These are phyloP conservation scores for Carduelis carduelis DNA, from an alignment of 2,797 vertebrate genomes.

Conservation along the genomic window DNA sequence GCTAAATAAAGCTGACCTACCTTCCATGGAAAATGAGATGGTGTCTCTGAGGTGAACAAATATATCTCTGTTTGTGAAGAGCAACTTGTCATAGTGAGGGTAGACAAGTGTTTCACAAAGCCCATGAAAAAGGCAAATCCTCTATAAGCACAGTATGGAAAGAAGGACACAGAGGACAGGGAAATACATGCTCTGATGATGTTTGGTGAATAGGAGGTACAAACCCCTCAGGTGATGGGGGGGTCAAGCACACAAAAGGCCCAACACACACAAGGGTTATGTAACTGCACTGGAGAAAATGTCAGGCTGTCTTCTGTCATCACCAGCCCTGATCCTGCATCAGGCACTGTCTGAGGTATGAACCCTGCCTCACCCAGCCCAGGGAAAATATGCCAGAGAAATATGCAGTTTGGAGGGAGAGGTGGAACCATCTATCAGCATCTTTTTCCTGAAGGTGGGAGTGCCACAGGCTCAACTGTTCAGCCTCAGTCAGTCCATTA, in stretches of 20 bases:
- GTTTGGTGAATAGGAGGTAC: neutral
- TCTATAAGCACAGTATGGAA: neutral
- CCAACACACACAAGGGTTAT: accelerated
- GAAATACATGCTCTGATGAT: neutral
- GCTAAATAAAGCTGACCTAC: neutral
- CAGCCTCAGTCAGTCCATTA: neutral
- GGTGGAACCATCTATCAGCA: neutral
- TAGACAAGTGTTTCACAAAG: neutral
- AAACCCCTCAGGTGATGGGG: neutral
- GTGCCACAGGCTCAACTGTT: neutral
- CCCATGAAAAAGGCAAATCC: neutral
- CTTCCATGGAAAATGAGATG: neutral
- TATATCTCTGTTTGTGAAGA: neutral
- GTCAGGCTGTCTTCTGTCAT: neutral
- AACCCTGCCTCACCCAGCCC: neutral
- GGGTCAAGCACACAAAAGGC: neutral
- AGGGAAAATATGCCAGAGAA: neutral
- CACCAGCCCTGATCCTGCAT: neutral
- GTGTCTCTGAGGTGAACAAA: neutral
- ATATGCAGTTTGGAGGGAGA: neutral
- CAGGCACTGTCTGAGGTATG: neutral
- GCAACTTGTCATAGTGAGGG: neutral
- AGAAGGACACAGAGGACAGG: neutral
- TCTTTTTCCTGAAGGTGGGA: neutral
- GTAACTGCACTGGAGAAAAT: neutral